Conservation (phyloP, 2,888 invertebrate genomes). For the Scaptomyza cyrtandrae region DNA sequence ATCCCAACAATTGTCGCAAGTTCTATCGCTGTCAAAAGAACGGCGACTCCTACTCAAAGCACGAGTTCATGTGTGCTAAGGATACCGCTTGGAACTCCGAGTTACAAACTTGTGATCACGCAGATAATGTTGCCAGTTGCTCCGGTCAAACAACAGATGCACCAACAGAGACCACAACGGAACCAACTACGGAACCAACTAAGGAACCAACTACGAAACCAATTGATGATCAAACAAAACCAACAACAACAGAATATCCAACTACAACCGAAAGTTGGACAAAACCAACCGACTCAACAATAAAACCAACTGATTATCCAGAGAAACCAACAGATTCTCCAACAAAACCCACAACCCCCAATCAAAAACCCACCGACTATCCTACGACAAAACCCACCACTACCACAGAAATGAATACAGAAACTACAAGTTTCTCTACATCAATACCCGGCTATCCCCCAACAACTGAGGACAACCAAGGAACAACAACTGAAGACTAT, state of each 20-base stretch:
- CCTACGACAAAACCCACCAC: constrained; percentile 38
- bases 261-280: constrained; percentile 14
- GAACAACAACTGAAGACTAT: constrained; percentile 42
- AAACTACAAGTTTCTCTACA: constrained; percentile 27
- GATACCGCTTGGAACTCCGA: constrained; percentile 90
- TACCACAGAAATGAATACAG: constrained; percentile 37
- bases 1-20: constrained; percentile 86
- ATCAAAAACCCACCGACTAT: constrained; percentile 29
- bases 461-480: constrained; percentile 45
- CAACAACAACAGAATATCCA: constrained; percentile 30
- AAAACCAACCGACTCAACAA: constrained; percentile 29
- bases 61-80: constrained; percentile 87
- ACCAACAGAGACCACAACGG: constrained; percentile 52
- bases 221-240: constrained; percentile 29
- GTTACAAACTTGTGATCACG: constrained; percentile 87
- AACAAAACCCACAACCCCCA: constrained; percentile 31
- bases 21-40: constrained; percentile 87
- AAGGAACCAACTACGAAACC: constrained; percentile 26
- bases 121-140: constrained; percentile 81
- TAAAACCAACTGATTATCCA: constrained; percentile 34
- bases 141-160: constrained; percentile 61
- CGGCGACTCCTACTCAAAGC: constrained; percentile 82
- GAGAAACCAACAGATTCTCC: constrained; percentile 38
- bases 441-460: constrained; percentile 56
- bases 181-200: constrained; percentile 30